phyloP scores from a whole-genome alignment of 2,113 vertebrate species.

The Rynchops niger region DNA sequence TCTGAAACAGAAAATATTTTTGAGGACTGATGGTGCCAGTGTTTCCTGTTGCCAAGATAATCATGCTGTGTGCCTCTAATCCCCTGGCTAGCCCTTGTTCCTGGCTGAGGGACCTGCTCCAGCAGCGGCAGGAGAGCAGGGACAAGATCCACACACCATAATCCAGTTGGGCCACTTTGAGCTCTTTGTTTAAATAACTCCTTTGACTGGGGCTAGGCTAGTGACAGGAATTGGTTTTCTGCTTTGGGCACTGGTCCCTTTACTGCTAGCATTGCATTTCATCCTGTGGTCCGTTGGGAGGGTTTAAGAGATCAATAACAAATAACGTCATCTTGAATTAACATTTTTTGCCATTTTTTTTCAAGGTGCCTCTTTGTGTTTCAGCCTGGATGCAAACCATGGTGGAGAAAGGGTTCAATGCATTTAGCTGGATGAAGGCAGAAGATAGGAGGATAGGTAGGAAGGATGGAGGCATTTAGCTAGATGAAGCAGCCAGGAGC shows the following conservation, averaged over 20 bases:
- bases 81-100: background rate
- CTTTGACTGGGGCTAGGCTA: background rate
- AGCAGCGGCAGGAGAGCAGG: background rate
- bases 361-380: background rate
- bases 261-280: background rate
- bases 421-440: background rate
- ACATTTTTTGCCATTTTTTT: background rate
- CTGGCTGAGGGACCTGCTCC: background rate
- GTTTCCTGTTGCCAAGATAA: background rate
- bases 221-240: background rate
- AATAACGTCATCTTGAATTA: background rate
- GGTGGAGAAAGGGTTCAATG: background rate
- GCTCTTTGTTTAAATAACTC: background rate
- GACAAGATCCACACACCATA: background rate
- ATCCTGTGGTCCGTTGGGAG: accelerated
- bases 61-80: background rate
- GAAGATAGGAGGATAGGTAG: too few relatives aligned
- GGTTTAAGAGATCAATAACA: background rate
- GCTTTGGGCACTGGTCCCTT: background rate
- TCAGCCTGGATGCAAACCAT: background rate
- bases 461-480: too few relatives aligned
- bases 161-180: background rate
- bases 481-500: background rate
- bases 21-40: background rate
- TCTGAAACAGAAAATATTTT: background rate